A percentile compares a stretch with the other conserved stretches of the same genome.
Evolutionary conservation across 37 sponge, comb jelly and placozoan genomes (phyloP).

Genomic region (Oopsacas minuta): DNA sequence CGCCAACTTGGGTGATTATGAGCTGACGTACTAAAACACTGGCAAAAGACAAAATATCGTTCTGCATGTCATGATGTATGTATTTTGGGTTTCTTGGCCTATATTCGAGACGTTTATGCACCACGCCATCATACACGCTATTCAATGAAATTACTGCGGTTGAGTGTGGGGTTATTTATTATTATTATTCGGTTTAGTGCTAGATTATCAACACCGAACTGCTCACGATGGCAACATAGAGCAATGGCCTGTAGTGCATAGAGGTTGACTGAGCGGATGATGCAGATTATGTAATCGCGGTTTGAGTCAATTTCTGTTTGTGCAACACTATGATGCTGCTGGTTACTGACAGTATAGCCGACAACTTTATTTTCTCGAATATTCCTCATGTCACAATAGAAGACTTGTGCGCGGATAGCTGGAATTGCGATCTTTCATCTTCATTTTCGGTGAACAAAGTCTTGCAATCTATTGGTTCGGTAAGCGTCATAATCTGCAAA

Average conservation of each 20-base stretch:
- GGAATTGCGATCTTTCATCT: constrained; percentile 3
- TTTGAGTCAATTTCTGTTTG: not conserved
- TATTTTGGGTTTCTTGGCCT: not conserved
- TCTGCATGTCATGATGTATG: constrained; percentile 15
- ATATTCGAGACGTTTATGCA: constrained; percentile 9
- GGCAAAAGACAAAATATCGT: constrained; percentile 10
- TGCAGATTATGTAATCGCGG: constrained; percentile 7
- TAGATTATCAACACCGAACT: not conserved
- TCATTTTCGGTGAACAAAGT: not conserved
- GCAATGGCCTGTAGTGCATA: not conserved
- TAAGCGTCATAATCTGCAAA: constrained; percentile 10
- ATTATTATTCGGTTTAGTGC: constrained; percentile 3
- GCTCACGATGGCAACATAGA: constrained; percentile 12
- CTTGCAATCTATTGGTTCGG: constrained; percentile 6
- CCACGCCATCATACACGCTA: constrained; percentile 6
- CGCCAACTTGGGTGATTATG: constrained; percentile 15
- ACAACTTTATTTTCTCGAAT: constrained; percentile 4
- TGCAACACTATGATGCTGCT: not conserved
- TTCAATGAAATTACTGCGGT: not conserved
- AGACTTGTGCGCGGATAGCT: constrained; percentile 9
- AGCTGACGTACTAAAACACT: constrained; percentile 5
- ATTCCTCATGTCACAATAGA: not conserved
- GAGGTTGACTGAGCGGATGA: not conserved
- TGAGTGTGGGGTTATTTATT: constrained; percentile 20
- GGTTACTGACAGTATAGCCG: not conserved